Evolutionary conservation across 92 coral and sea anemone species (phyloP).

Genomic region (Galaxea fascicularis): DNA sequence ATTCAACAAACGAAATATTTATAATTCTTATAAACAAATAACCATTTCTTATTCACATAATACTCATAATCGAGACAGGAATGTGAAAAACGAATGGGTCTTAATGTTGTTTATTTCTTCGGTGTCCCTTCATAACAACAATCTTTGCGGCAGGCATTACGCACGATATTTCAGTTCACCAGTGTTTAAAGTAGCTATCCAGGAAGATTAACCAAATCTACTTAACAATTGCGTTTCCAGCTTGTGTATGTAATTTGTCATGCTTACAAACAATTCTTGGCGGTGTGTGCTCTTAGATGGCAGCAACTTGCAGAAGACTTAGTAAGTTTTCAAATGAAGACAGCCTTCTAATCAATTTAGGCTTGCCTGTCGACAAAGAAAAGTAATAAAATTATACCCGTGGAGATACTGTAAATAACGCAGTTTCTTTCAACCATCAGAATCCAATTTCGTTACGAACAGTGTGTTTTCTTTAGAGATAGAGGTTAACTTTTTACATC

Average conservation of each 20-base stretch:
- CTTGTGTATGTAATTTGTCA: background rate
- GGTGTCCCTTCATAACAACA: too few species aligned
- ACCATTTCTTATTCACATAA: background rate
- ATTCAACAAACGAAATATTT: background rate
- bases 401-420: background rate
- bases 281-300: background rate
- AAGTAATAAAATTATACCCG: background rate
- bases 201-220: constrained; percentile 11
- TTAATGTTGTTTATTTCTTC: background rate
- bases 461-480: constrained; percentile 6
- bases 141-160: background rate
- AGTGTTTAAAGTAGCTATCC: background rate
- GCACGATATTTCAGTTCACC: background rate
- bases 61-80: constrained; percentile 11
- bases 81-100: background rate
- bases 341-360: background rate
- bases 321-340: background rate
- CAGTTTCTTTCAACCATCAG: background rate
- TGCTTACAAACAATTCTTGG: background rate
- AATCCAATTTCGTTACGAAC: background rate
- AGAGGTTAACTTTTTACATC: background rate
- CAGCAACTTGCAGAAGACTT: background rate
- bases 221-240: constrained; percentile 6
- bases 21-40: background rate
- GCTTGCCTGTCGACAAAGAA: background rate